A percentile compares a stretch with the other conserved stretches of the same genome.
phyloP scores from a whole-genome alignment of 2,113 vertebrate genomes.

The Oxyura jamaicensis region DNA sequence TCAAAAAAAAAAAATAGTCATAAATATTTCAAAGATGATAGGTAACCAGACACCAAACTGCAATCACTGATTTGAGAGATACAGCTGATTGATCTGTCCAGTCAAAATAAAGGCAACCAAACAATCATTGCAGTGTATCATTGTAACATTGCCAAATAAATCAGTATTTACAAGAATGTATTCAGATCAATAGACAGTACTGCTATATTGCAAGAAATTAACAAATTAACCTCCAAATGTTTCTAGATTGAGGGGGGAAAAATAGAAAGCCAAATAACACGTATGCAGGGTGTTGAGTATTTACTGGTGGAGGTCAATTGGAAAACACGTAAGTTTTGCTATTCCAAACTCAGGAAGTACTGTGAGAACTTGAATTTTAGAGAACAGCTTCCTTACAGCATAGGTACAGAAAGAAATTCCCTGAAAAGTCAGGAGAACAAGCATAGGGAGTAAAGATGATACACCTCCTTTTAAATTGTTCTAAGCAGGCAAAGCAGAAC shows the following conservation, averaged over 20 bases:
- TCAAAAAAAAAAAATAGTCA: too few relatives aligned
- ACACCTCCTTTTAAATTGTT: neutral
- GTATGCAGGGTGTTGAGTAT: neutral
- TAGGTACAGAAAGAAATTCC: neutral
- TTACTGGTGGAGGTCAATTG: neutral
- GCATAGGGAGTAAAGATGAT: fast-evolving
- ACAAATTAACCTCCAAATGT: neutral
- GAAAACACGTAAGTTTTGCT: neutral
- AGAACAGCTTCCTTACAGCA: neutral
- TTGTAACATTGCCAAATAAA: neutral
- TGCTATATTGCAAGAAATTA: neutral
- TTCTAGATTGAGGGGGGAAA: neutral
- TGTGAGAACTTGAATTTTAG: neutral
- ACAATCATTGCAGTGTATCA: neutral
- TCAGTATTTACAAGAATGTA: neutral
- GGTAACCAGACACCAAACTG: neutral
- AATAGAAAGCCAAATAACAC: too few relatives aligned
- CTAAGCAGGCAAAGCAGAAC: neutral
- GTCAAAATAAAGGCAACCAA: neutral
- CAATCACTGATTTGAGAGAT: neutral
- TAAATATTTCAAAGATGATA: neutral
- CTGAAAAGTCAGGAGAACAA: neutral
- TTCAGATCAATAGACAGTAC: too few relatives aligned
- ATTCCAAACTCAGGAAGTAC: neutral
- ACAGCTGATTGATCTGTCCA: neutral